Conservation (phyloP, 2,113 vertebrate species). For the Haemorhous mexicanus region DNA sequence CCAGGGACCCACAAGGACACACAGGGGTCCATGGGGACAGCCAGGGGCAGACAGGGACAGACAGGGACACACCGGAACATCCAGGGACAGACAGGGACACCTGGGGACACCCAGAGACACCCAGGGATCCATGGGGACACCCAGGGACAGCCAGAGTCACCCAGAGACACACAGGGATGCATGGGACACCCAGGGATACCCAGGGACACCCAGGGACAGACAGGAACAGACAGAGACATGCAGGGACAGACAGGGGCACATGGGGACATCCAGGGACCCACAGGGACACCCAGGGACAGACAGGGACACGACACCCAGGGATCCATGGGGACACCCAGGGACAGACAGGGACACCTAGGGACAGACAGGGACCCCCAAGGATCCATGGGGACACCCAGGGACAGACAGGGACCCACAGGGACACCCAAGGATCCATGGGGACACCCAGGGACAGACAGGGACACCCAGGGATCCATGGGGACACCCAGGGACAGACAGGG, state of each 20-base stretch:
- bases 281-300: too few relatives aligned
- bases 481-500: not conserved
- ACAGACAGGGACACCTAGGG: too few relatives aligned
- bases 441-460: too few relatives aligned
- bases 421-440: too few relatives aligned
- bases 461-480: accelerated
- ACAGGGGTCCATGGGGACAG: too few relatives aligned
- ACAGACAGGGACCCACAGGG: too few relatives aligned
- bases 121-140: not conserved
- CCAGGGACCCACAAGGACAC: too few relatives aligned
- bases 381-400: not conserved
- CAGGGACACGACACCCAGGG: not conserved
- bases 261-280: not conserved
- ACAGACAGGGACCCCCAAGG: too few relatives aligned
- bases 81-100: not conserved
- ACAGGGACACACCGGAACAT: too few relatives aligned
- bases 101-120: accelerated
- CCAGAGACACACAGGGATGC: not conserved
- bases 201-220: too few relatives aligned
- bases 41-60: not conserved
- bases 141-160: too few relatives aligned
- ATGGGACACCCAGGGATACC: not conserved
- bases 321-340: not conserved
- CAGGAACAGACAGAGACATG: not conserved
- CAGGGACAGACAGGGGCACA: not conserved